These are phyloP conservation scores for Eupithecia vulgata DNA, from an alignment of 2,888 invertebrate species.

Conservation along the genomic window DNA sequence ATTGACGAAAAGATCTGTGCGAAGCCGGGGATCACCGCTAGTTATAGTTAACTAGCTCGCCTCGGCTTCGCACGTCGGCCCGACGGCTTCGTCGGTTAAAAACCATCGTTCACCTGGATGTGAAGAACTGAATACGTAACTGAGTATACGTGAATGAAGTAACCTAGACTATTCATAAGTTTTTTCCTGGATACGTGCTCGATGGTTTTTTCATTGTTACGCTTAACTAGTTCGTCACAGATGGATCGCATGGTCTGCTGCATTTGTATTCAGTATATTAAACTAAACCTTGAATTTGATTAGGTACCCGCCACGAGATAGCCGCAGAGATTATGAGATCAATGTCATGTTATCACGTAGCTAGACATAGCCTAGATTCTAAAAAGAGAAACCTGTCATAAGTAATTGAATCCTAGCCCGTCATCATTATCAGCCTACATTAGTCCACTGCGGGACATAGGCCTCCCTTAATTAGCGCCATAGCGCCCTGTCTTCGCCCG, in stretches of 20 bases:
- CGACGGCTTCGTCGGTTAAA: too few species aligned
- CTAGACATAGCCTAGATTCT: neutral
- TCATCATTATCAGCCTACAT: too few species aligned
- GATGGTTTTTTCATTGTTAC: slow-evolving; percentile 13
- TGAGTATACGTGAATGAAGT: neutral
- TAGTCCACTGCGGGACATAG: too few species aligned
- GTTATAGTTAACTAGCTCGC: too few species aligned
- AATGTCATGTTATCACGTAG: neutral
- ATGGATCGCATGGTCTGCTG: slow-evolving; percentile 13
- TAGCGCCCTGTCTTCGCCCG: too few species aligned
- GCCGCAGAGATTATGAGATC: neutral
- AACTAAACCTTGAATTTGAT: slow-evolving; percentile 7
- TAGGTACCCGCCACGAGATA: neutral
- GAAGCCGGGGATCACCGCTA: too few species aligned
- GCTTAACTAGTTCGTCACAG: slow-evolving; percentile 5
- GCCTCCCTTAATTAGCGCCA: too few species aligned
- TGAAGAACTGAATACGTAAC: neutral
- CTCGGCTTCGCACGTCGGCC: too few species aligned
- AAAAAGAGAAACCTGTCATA: neutral
- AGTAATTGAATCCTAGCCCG: neutral
- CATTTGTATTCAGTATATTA: slow-evolving; percentile 8
- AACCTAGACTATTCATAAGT: neutral
- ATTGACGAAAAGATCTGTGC: too few species aligned
- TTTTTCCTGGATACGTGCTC: slow-evolving; percentile 6
- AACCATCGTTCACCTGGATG: neutral